Evolutionary conservation across 2,797 vertebrate genomes (phyloP), one percentile per base, ranked within the genome.

Genomic region (Chaunax sp.): DNA sequence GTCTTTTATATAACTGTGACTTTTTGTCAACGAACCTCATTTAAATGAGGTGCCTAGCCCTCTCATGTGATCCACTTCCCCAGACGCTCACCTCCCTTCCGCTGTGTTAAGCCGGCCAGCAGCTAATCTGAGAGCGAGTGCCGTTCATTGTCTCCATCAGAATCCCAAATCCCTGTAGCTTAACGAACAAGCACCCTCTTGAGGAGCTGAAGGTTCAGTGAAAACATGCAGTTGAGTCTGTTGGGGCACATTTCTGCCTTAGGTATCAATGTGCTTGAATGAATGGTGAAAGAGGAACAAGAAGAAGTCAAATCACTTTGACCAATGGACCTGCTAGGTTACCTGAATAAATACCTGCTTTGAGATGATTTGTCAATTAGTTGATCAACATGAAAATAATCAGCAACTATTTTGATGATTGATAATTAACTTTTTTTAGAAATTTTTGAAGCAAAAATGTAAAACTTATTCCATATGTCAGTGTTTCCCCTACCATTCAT

Each of bases 121-220:
- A 11, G 70, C 64, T 77, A 75, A 77, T 80, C 77, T 52, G 43
- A 62, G 65, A 64, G 25, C 35, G 8, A 68, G 64, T 10, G 33
- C 2, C 1, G 67, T 64, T 71, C 64, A 75, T 72, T 54, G 75
- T 81, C 57, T 79, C 47, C 51, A 45, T 53, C 51, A 20, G 56
- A 72, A 75, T 70, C 56, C 54, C 20, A 73, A 83, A 83, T 71
- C 68, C 70, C 46, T 3, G 13, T 46, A 66, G 67, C 62, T 80
- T 75, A 69, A 65, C 61, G 64, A 64, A 54, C 64, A 70, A 69
- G 28, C 66, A 75, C 55, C 60, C 64, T 77, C 38, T 43, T 15
- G 4, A 60, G 18, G 52, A 44, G 55, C 58, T 59, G 13, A 41
- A 55, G 45, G 53, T 65, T 64, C 56, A 30, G 28, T 30, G 25